These are phyloP conservation scores for Urocitellus parryii DNA, from an alignment of 2,113 vertebrate species.

Conservation along the genomic window DNA sequence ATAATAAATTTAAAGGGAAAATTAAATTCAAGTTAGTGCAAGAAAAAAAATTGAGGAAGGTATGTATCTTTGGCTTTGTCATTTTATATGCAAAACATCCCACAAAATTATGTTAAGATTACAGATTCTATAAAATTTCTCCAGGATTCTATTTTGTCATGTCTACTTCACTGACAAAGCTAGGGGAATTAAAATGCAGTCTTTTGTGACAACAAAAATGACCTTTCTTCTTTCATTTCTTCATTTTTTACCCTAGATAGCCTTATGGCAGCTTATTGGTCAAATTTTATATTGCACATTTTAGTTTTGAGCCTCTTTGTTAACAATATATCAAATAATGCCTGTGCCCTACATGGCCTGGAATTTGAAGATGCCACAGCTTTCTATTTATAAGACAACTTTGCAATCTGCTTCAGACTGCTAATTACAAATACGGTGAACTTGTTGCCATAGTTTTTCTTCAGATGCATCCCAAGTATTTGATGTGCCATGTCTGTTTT, in stretches of 20 bases:
- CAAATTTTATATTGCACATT: not conserved
- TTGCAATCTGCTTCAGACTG: constrained; percentile 26
- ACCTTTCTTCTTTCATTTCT: constrained; percentile 33
- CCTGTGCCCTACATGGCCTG: not conserved
- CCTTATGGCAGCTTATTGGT: constrained; percentile 3
- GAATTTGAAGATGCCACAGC: constrained; percentile 44
- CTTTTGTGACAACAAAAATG: constrained; percentile 4
- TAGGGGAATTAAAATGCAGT: constrained; percentile 7
- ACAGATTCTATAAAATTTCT: not conserved
- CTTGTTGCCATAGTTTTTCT: constrained; percentile 37
- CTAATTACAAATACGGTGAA: constrained; percentile 67
- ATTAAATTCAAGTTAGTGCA: constrained; percentile 5
- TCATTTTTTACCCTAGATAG: not conserved
- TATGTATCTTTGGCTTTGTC: not conserved
- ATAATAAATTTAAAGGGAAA: constrained; percentile 24
- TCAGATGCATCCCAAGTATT: constrained; percentile 42
- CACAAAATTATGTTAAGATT: not conserved
- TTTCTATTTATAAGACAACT: constrained; percentile 48
- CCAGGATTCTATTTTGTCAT: not conserved
- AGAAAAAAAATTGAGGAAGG: not conserved
- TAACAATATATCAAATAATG: constrained; percentile 58
- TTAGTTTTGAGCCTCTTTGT: not conserved
- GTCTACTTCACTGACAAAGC: not conserved
- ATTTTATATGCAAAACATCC: not conserved
- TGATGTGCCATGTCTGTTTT: not conserved